Conservation (phyloP, 2,113 vertebrate species). For the Hemibagrus wyckioides region DNA sequence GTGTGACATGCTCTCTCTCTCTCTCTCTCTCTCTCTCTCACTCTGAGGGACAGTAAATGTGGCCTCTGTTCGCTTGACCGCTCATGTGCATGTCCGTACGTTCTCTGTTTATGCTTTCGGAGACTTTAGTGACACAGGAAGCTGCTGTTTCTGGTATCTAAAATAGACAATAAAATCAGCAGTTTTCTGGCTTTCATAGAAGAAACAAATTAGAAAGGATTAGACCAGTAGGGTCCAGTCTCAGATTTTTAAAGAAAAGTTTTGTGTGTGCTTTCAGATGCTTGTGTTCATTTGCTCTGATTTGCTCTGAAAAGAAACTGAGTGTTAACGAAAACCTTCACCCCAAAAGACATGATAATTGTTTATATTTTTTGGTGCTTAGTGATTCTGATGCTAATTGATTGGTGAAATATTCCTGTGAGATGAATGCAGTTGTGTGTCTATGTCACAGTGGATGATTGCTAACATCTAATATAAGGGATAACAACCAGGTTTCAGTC, state of each 20-base stretch:
- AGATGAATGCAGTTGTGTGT: not conserved
- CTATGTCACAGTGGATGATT: not conserved
- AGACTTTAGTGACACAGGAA: not conserved
- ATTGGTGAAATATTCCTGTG: not conserved
- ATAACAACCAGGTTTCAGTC: not conserved
- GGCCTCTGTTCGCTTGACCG: slow-evolving; percentile 26
- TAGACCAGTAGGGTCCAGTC: not conserved
- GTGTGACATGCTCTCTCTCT: slow-evolving; percentile 20
- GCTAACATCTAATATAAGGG: not conserved
- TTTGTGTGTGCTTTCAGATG: not conserved
- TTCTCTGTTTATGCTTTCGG: not conserved
- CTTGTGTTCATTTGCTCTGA: not conserved
- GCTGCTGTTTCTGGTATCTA: not conserved
- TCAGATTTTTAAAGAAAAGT: not conserved
- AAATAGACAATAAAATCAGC: not conserved
- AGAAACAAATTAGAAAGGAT: not conserved
- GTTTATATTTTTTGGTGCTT: not conserved
- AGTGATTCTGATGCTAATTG: not conserved
- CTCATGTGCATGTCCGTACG: not conserved
- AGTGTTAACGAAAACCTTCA: not conserved
- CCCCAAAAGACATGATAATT: not conserved
- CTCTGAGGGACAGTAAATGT: slow-evolving; percentile 36
- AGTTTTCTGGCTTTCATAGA: not conserved
- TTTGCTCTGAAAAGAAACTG: not conserved
- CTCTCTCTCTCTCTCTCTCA: not conserved